Evolutionary conservation across 2,888 invertebrate genomes (phyloP).

Genomic region (Nephrotoma flavescens): DNA sequence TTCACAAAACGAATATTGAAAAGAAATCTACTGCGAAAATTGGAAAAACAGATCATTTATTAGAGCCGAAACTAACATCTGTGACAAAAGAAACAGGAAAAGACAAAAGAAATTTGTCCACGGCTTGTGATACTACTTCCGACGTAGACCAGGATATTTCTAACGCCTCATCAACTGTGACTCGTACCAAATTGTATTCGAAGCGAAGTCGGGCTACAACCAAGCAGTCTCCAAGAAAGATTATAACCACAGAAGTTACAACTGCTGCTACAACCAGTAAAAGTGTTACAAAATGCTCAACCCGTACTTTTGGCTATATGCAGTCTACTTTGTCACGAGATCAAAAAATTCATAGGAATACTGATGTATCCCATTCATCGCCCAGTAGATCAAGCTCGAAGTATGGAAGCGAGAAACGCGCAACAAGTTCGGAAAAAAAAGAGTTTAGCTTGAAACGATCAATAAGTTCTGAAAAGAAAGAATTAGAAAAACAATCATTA

Average conservation of each 20-base stretch:
- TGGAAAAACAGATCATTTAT: background rate
- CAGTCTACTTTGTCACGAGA: slow-evolving; percentile 42
- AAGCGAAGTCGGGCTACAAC: background rate
- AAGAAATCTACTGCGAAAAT: background rate
- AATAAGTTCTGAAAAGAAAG: background rate
- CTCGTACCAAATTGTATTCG: background rate
- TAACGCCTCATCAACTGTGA: background rate
- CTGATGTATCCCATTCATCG: background rate
- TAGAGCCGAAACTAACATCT: background rate
- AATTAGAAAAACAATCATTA: background rate
- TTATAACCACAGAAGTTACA: background rate
- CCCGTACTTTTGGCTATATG: slow-evolving; percentile 38
- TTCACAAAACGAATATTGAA: background rate
- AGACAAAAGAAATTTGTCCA: background rate
- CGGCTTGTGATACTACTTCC: background rate
- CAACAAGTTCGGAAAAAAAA: background rate
- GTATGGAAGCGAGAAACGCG: background rate
- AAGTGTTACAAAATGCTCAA: slow-evolving; percentile 19
- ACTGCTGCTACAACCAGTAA: slow-evolving; percentile 2
- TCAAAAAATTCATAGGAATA: slow-evolving; percentile 33
- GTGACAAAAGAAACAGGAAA: background rate
- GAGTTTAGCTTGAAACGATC: background rate
- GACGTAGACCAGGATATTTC: background rate
- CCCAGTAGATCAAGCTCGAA: background rate
- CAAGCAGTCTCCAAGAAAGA: background rate